Evolutionary conservation across 2,888 invertebrate genomes (phyloP).

Genomic region (Acholoe squamosa): DNA sequence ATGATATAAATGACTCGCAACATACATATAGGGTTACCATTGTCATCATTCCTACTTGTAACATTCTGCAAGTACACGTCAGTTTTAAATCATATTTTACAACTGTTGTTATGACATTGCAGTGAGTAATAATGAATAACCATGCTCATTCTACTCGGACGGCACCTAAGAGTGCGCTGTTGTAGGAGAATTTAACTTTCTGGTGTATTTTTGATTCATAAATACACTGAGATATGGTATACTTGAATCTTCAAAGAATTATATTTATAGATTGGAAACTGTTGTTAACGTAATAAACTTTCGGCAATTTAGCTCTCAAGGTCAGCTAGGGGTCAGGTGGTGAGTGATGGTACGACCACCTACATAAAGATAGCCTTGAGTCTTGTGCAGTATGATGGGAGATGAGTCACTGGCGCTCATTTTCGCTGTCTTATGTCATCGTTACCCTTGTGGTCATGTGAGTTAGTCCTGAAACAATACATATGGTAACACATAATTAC

Average conservation of each 20-base stretch:
- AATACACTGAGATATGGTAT: neutral
- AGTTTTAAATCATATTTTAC: neutral
- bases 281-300: neutral
- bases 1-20: too few relatives aligned
- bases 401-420: constrained; percentile 56
- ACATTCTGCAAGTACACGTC: neutral
- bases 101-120: too few relatives aligned
- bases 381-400: neutral
- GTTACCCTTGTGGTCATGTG: constrained; percentile 65
- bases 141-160: neutral
- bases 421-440: constrained; percentile 67
- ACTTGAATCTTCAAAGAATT: neutral
- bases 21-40: too few relatives aligned
- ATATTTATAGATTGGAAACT: neutral
- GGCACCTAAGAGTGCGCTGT: neutral
- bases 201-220: neutral
- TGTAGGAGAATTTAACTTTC: neutral
- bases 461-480: constrained; percentile 66
- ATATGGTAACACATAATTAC: too few relatives aligned
- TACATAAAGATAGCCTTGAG: neutral
- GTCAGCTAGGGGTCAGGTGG: neutral
- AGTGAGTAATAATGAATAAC: too few relatives aligned
- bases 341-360: neutral
- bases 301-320: neutral
- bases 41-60: neutral